These are phyloP conservation scores for Nylanderia fulva DNA, from an alignment of 1,140 invertebrate species.

Conservation along the genomic window DNA sequence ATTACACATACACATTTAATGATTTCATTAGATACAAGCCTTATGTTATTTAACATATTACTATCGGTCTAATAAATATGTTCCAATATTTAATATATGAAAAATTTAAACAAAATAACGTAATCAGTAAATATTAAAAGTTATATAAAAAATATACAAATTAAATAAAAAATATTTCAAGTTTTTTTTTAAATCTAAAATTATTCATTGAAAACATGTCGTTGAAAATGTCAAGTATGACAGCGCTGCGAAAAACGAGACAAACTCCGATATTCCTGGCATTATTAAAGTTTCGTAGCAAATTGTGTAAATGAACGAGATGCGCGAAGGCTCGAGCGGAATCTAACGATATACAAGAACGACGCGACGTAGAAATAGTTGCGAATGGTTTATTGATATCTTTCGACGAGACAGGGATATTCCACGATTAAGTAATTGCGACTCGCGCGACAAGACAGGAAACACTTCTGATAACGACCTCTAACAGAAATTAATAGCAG, in stretches of 20 bases:
- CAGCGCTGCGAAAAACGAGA: not conserved
- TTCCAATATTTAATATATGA: not conserved
- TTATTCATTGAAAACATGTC: not conserved
- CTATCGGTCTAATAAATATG: not conserved
- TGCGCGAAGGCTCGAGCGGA: not conserved
- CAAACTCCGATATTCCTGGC: not conserved
- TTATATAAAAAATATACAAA: not conserved
- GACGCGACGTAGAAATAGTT: not conserved
- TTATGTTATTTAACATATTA: not conserved
- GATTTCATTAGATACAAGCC: not conserved
- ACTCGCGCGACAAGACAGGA: constrained; percentile 53
- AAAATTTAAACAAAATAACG: not conserved
- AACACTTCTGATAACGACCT: constrained; percentile 62
- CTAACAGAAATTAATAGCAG: constrained; percentile 72
- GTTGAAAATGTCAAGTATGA: constrained; percentile 20
- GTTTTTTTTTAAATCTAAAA: not conserved
- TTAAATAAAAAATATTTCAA: not conserved
- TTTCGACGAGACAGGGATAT: constrained; percentile 20
- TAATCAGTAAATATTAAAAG: not conserved
- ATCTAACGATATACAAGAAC: not conserved
- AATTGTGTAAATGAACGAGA: not conserved
- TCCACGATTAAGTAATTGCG: constrained; percentile 69
- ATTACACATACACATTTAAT: not conserved
- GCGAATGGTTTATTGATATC: constrained; percentile 25
- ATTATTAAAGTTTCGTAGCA: not conserved